phyloP scores from a whole-genome alignment of 2,113 vertebrate genomes.

The Corythoichthys haematopterus region DNA sequence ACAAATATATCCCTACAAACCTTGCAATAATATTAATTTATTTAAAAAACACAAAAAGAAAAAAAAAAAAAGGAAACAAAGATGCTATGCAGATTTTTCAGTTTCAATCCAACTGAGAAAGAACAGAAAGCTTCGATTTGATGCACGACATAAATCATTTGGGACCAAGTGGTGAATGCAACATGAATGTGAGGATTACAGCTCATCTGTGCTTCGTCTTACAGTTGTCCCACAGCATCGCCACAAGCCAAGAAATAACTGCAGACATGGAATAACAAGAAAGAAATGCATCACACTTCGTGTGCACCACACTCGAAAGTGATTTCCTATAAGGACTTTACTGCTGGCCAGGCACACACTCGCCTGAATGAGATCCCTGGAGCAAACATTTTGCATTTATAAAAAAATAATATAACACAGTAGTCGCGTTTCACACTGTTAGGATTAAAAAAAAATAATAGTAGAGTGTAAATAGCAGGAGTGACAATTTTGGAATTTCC shows the following conservation, averaged over 20 bases:
- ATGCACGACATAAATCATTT: slow-evolving; percentile 52
- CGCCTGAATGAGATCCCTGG: not conserved
- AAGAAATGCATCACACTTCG: not conserved
- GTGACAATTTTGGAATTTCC: no score
- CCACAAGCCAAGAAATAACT: slow-evolving; percentile 23
- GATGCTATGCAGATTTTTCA: slow-evolving; percentile 22
- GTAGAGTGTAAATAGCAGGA: not conserved
- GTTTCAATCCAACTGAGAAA: slow-evolving; percentile 42
- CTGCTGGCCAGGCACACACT: not conserved
- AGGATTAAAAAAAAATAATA: no score
- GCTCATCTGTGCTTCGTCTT: slow-evolving; percentile 27
- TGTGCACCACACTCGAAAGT: not conserved
- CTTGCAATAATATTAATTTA: not conserved
- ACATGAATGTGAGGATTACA: slow-evolving; percentile 60
- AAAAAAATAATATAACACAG: not conserved
- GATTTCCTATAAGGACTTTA: not conserved
- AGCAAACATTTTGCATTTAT: not conserved
- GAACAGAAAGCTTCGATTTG: slow-evolving; percentile 50
- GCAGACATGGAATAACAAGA: slow-evolving; percentile 8
- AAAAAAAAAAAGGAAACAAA: slow-evolving; percentile 5
- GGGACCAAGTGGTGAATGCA: slow-evolving; percentile 53
- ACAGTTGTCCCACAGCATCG: slow-evolving; percentile 35
- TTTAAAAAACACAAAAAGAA: not conserved
- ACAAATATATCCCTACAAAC: not conserved
- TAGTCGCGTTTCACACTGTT: not conserved